Conservation (phyloP, 2,113 vertebrate genomes). For the Felis chaus region DNA sequence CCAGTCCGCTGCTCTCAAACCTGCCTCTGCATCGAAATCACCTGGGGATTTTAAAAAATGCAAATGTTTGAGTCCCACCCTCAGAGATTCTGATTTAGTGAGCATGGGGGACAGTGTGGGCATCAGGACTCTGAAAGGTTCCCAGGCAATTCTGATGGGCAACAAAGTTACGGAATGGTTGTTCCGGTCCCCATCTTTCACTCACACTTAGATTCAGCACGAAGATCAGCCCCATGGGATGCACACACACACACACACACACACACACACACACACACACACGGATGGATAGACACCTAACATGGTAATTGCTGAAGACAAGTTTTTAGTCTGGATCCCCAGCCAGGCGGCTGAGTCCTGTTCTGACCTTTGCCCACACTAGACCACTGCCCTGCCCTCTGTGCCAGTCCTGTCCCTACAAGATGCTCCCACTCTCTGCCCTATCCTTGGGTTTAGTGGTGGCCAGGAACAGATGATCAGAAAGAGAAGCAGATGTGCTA, state of each 20-base stretch:
- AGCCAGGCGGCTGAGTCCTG: no score
- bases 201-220: no score
- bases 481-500: neutral
- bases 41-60: neutral
- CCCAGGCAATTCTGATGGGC: neutral
- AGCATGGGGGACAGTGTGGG: fast-evolving
- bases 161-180: neutral
- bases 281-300: fast-evolving
- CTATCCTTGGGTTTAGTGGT: neutral
- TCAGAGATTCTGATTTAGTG: neutral
- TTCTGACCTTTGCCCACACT: neutral
- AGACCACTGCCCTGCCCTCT: neutral
- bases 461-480: neutral
- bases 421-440: no score
- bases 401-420: neutral
- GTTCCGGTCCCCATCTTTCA: no score
- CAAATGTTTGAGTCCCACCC: no score
- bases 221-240: neutral
- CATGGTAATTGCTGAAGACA: neutral
- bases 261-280: neutral
- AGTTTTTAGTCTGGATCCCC: neutral
- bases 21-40: neutral
- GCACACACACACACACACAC: fast-evolving
- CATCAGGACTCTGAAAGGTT: neutral
- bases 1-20: neutral